Evolutionary conservation across 2,888 invertebrate species (phyloP), one percentile per base, ranked within the genome.

Genomic region (Drosophila pegasa): DNA sequence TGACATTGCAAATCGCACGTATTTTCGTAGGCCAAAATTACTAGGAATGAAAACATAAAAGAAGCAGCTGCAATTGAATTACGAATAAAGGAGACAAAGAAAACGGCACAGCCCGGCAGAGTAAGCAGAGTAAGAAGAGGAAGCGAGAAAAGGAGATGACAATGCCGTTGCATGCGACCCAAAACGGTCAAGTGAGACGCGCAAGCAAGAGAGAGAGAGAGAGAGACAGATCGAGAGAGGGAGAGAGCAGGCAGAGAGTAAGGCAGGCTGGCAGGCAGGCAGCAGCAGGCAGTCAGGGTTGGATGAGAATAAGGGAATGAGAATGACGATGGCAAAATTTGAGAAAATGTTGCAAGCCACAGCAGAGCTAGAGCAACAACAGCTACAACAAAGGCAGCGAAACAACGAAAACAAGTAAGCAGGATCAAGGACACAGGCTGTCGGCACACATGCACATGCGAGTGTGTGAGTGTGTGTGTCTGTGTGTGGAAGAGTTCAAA

Each of bases 11-110:
- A 75, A 65, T 47, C 38, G 57, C 48, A 57, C 48, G 54, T 52
- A 25, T 50, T 33, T 50, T 22, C 33, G 59, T 41, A 52, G 47
- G 65, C 68, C 31, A 47, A 71, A 57, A 71, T 58, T 54, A 76
- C 67, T 50, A 66, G 40, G 59, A 58, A 63, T 54, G 76, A 71
- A 86, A 71, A 64, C 69, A 78, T 20, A 75, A 81, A 86, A 85
- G 86, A 80, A 78, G 89, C 90, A 91, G 90, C 90, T 91, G 91
- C 89, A 90, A 84, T 87, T 88, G 71, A 88, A 86, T 88, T 86
- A 88, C 80, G 68, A 59, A 62, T 41, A 66, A 73, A 72, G 72
- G 48, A 66, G 40, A 60, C 58, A 78, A 65, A 69, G 74, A 74
- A 85, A 82, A 76, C 54, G 56, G 65, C 74, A 64, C 55, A 64